These are phyloP conservation scores for Struthio camelus DNA, from an alignment of 2,113 vertebrate species.

Conservation along the genomic window DNA sequence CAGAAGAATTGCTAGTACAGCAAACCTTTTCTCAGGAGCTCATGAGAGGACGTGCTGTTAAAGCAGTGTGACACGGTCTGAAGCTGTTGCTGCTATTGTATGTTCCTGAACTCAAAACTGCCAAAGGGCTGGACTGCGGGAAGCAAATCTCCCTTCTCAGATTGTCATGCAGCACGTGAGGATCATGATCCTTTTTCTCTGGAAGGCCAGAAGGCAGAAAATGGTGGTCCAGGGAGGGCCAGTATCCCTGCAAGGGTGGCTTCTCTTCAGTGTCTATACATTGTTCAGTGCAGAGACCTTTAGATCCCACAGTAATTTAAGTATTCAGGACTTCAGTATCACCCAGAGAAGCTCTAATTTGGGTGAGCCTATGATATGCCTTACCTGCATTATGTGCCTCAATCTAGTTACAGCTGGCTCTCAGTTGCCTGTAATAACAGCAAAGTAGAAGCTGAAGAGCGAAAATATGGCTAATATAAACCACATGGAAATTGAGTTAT, in stretches of 20 bases:
- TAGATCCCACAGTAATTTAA: not conserved
- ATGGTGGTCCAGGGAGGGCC: not conserved
- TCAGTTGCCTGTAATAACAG: not conserved
- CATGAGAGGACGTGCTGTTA: slow-evolving; percentile 33
- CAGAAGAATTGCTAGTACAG: not conserved
- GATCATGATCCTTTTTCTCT: not conserved
- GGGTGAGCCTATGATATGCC: not conserved
- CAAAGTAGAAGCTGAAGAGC: not conserved
- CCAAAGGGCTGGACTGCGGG: not conserved
- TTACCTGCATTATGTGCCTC: not conserved
- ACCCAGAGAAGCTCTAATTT: not conserved
- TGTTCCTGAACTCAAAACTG: not conserved
- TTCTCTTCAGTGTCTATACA: not conserved
- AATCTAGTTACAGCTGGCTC: not conserved
- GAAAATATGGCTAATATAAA: not conserved
- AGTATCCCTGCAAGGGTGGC: not conserved
- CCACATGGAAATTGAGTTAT: not conserved
- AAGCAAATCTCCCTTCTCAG: not conserved
- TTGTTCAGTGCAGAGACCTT: not conserved
- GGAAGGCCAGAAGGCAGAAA: not conserved
- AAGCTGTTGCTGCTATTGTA: slow-evolving; percentile 19
- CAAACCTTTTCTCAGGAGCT: slow-evolving; percentile 41
- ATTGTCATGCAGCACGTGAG: not conserved
- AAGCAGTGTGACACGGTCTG: not conserved
- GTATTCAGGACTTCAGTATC: not conserved